Conservation (phyloP, 1,140 invertebrate genomes). For the Tenebrio molitor region DNA sequence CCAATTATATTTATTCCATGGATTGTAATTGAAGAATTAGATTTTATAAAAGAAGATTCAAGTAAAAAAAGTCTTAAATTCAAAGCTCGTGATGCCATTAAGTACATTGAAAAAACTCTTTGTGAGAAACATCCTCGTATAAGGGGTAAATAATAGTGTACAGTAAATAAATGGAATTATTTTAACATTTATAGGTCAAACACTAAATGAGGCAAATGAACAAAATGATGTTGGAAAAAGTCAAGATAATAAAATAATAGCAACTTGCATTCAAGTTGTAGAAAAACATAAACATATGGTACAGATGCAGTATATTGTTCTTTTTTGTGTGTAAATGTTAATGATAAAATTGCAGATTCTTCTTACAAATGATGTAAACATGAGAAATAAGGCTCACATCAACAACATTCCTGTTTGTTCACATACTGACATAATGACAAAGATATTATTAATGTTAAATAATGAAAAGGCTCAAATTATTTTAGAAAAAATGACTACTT, state of each 20-base stretch:
- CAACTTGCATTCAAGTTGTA: slow-evolving; percentile 54
- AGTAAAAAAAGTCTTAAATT: slow-evolving; percentile 30
- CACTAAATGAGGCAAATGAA: slow-evolving; percentile 51
- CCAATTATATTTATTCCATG: slow-evolving; percentile 56
- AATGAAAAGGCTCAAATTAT: slow-evolving; percentile 46
- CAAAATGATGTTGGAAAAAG: slow-evolving; percentile 53
- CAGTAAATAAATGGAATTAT: too few species aligned
- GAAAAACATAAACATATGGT: slow-evolving; percentile 57
- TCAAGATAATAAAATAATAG: slow-evolving; percentile 59
- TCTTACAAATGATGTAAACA: slow-evolving; percentile 56
- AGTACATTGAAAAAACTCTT: slow-evolving; percentile 52
- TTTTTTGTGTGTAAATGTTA: slow-evolving; percentile 15
- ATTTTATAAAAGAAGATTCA: slow-evolving; percentile 54
- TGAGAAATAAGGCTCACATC: slow-evolving; percentile 54
- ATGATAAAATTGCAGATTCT: slow-evolving; percentile 52
- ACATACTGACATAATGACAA: slow-evolving; percentile 47
- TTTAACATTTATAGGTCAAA: slow-evolving; percentile 54
- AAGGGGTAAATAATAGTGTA: slow-evolving; percentile 53
- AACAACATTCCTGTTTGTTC: slow-evolving; percentile 49
- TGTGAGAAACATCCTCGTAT: slow-evolving; percentile 46
- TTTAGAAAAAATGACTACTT: slow-evolving; percentile 47
- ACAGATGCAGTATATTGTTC: slow-evolving; percentile 12
- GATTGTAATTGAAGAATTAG: slow-evolving; percentile 58
- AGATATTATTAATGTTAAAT: slow-evolving; percentile 41
- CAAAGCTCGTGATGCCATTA: slow-evolving; percentile 49